Evolutionary conservation across 2,888 invertebrate genomes (phyloP).

Genomic region (Pyrrhosoma nymphula): DNA sequence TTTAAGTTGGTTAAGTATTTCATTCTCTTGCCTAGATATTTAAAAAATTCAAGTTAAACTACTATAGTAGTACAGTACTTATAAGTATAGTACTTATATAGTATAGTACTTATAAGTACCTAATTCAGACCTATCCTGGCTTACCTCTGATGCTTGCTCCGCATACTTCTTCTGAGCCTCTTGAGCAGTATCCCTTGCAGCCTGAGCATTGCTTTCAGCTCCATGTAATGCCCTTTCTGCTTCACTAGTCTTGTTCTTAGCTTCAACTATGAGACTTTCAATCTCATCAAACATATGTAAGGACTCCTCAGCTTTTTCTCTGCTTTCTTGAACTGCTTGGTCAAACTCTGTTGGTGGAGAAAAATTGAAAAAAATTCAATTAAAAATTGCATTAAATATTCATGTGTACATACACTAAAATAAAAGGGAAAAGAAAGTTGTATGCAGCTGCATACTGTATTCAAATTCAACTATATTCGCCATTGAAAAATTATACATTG

Average conservation of each 20-base stretch:
- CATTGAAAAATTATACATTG: no score
- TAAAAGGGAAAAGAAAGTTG: background rate
- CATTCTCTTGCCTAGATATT: no score
- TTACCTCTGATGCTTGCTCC: constrained; percentile 87
- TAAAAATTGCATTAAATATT: background rate
- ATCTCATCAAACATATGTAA: constrained; percentile 88
- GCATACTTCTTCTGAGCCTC: constrained; percentile 89
- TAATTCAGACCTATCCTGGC: no score
- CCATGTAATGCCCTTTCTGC: constrained; percentile 86
- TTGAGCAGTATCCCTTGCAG: constrained; percentile 86
- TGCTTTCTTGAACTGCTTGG: constrained; percentile 91
- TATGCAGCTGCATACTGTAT: background rate
- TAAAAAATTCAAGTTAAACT: no score
- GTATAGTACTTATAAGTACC: no score
- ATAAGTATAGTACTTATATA: no score
- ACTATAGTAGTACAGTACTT: no score
- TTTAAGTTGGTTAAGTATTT: no score
- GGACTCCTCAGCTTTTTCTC: constrained; percentile 89
- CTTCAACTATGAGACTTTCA: constrained; percentile 84
- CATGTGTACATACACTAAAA: no score
- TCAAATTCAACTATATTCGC: background rate
- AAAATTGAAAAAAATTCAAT: constrained; percentile 69
- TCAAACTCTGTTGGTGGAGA: constrained; percentile 87
- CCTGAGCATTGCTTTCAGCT: constrained; percentile 88
- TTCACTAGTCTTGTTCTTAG: constrained; percentile 85